Evolutionary conservation across 2,888 invertebrate species (phyloP), one percentile per base, ranked within the genome.

Genomic region (Andrena trimmerana): DNA sequence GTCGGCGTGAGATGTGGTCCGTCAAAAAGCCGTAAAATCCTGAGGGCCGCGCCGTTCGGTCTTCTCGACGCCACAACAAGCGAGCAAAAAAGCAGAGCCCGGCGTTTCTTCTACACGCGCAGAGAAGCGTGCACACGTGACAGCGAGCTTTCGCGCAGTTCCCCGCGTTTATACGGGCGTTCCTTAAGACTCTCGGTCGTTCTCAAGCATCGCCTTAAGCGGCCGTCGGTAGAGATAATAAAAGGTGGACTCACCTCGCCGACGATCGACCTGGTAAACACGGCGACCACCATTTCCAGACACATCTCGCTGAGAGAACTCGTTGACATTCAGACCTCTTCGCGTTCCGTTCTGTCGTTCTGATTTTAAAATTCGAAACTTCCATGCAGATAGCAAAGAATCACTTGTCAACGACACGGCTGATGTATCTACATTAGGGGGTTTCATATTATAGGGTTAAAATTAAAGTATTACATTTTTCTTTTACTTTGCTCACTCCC

Each of bases 1-100:
- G 83, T 79, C 87, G 91, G 91, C 92, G 93, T 93, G 93, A 94
- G 93, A 93, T 93, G 93, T 92, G 93, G 93, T 93, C 93, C 92
- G 93, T 94, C 93, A 93, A 89, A 89, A 89, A 84, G 89, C 86
- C 88, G 88, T 89, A 89, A 89, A 89, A 89, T 86, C 87, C 84
- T 63, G 79, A 86, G 88, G 88, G 85, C 85, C 84, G 74, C 83
- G 82, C 80, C 86, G 85, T 84, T 85, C 76, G 73, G 72, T 78
- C 73, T 71, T 52, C 82, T 2, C 78, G 74, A n/a, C 13, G 60
- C 65, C n/a, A 31, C 60, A 52, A 50, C 31, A 24, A 52, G 27
- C 62, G 36, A 63, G 31, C 50, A 57, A 75, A 71, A 74, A 59
- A 27, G 16, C n/a, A 2, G 63, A n/a, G 42, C 50, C 7, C 36